A percentile compares a stretch with the other conserved stretches of the same genome.
Conservation (phyloP, 2,113 vertebrate species). For the Microtus montanus region DNA sequence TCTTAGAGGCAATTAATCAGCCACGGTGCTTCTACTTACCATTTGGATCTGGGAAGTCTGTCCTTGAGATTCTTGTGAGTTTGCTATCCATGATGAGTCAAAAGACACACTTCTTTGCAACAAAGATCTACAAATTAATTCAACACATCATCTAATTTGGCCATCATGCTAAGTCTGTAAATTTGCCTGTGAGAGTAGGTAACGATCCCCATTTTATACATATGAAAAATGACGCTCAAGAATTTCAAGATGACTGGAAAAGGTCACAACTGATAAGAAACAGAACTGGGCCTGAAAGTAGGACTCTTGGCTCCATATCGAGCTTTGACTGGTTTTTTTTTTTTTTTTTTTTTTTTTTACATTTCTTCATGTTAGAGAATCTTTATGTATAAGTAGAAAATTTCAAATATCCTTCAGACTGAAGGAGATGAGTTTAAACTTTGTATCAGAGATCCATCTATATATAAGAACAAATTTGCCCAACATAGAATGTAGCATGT, state of each 20-base stretch:
- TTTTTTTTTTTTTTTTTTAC: no score
- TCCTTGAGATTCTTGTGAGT: background rate
- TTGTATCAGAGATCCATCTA: slow-evolving; percentile 15
- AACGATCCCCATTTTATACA: background rate
- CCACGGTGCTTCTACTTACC: background rate
- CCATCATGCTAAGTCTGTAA: background rate
- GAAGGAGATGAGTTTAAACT: slow-evolving; percentile 1
- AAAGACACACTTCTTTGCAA: background rate
- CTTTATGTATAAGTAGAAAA: background rate
- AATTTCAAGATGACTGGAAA: background rate
- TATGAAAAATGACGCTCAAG: background rate
- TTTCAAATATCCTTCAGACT: background rate
- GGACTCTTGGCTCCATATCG: background rate
- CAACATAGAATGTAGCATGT: background rate
- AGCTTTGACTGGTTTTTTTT: no score
- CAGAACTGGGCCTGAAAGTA: background rate
- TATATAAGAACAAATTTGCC: background rate
- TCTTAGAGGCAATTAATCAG: background rate
- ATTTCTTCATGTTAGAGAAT: background rate
- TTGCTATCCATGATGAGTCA: background rate
- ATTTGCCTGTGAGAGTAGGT: background rate
- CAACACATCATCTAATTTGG: background rate
- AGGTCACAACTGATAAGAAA: background rate
- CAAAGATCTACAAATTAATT: background rate
- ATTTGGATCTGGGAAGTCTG: background rate